These are phyloP conservation scores for Tragopan temminckii DNA, from an alignment of 2,797 vertebrate species.

Conservation along the genomic window DNA sequence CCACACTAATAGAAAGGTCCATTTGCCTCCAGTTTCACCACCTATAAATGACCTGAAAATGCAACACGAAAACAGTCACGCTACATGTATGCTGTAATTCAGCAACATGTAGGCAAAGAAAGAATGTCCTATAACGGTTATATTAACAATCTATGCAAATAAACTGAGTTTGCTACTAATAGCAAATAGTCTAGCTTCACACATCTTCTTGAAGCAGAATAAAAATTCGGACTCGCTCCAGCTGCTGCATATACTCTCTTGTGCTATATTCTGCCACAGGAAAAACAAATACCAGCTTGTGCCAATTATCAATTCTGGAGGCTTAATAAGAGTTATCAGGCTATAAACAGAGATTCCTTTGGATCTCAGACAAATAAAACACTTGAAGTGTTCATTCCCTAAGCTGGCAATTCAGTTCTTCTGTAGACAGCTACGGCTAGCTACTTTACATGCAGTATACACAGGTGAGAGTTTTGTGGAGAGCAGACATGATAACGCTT, in stretches of 20 bases:
- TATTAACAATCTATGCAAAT: background rate
- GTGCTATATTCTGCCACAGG: background rate
- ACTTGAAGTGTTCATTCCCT: background rate
- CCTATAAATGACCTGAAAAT: background rate
- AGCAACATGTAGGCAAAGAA: background rate
- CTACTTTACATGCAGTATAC: background rate
- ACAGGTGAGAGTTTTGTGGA: background rate
- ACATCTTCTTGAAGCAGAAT: background rate
- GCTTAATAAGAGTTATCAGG: background rate
- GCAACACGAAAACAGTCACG: background rate
- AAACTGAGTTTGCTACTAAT: background rate
- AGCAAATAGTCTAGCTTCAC: background rate
- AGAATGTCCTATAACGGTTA: background rate
- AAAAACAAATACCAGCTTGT: background rate
- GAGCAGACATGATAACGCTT: background rate
- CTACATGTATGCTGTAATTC: background rate
- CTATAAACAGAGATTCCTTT: background rate
- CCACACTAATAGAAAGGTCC: background rate
- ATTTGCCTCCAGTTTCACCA: background rate
- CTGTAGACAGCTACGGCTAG: background rate
- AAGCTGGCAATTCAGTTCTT: background rate
- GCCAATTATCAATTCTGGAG: background rate
- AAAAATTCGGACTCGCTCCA: background rate
- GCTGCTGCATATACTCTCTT: background rate
- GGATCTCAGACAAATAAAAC: background rate